Percentiles rank a stretch among this genome's conserved stretches.
These are phyloP conservation scores for Oligia strigilis DNA, from an alignment of 2,888 invertebrate species.

Conservation along the genomic window DNA sequence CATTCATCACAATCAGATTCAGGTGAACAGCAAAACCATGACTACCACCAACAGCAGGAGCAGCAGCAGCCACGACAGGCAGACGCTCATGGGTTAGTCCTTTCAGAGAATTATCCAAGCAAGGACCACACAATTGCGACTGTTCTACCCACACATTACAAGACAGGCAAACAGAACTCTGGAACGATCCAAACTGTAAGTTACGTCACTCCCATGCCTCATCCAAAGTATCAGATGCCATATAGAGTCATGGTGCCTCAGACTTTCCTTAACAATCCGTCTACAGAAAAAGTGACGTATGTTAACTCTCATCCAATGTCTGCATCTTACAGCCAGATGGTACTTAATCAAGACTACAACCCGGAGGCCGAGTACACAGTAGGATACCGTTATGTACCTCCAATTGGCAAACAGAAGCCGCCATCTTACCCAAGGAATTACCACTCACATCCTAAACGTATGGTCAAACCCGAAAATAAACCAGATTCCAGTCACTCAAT, in stretches of 20 bases:
- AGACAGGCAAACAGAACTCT: constrained; percentile 70
- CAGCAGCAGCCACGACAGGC: constrained; percentile 70
- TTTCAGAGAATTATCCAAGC: constrained; percentile 91
- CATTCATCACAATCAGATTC: constrained; percentile 73
- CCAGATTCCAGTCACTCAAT: constrained; percentile 62
- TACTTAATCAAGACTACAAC: constrained; percentile 74
- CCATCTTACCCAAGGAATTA: constrained; percentile 83
- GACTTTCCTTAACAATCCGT: constrained; percentile 79
- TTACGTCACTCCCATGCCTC: constrained; percentile 86
- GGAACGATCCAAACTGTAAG: constrained; percentile 82
- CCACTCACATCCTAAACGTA: constrained; percentile 85
- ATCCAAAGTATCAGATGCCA: constrained; percentile 82
- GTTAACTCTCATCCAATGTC: constrained; percentile 84
- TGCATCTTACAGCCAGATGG: constrained; percentile 73
- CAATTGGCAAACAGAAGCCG: constrained; percentile 78
- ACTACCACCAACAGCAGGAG: constrained; percentile 75
- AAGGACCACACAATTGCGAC: constrained; percentile 91
- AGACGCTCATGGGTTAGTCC: constrained; percentile 76
- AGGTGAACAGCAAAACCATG: constrained; percentile 76
- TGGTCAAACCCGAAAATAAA: constrained; percentile 79
- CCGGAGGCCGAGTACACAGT: constrained; percentile 81
- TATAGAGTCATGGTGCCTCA: constrained; percentile 87
- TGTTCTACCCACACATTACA: constrained; percentile 83
- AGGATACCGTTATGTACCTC: constrained; percentile 75
- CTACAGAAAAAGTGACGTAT: constrained; percentile 83